Percentiles rank a stretch among this genome's conserved stretches.
Evolutionary conservation across 2,113 vertebrate genomes (phyloP).

Genomic region (Trogon surrucura): DNA sequence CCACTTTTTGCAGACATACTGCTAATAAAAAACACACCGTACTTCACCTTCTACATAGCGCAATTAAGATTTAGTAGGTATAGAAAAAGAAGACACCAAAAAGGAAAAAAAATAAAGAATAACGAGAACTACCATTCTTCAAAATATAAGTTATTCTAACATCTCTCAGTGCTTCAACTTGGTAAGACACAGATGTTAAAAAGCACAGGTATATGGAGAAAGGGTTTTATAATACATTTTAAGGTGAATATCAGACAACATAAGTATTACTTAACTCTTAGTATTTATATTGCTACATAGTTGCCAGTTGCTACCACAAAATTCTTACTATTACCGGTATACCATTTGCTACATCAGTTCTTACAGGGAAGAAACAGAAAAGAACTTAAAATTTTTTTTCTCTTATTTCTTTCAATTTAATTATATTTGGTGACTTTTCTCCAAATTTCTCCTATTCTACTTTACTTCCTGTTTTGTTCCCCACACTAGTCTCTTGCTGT

Average conservation of each 20-base stretch:
- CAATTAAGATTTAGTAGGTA: background rate
- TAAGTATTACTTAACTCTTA: background rate
- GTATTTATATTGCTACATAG: background rate
- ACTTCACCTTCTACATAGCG: background rate
- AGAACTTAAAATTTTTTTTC: background rate
- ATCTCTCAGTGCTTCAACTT: background rate
- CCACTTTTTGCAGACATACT: background rate
- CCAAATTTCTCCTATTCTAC: background rate
- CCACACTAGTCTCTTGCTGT: background rate
- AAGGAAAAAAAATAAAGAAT: background rate
- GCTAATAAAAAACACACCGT: background rate
- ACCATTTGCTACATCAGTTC: background rate
- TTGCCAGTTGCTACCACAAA: background rate
- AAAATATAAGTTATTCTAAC: background rate
- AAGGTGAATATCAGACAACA: background rate
- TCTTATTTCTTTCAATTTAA: background rate
- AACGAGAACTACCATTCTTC: background rate
- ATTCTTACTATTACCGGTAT: background rate
- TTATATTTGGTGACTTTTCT: background rate
- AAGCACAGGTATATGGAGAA: background rate
- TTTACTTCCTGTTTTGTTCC: background rate
- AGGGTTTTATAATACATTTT: background rate
- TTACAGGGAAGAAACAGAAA: background rate
- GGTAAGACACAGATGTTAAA: background rate
- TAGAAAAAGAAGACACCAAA: background rate